A percentile compares a stretch with the other conserved stretches of the same genome.
Evolutionary conservation across 1,140 invertebrate species (phyloP).

Genomic region (Chrysopa pallens): DNA sequence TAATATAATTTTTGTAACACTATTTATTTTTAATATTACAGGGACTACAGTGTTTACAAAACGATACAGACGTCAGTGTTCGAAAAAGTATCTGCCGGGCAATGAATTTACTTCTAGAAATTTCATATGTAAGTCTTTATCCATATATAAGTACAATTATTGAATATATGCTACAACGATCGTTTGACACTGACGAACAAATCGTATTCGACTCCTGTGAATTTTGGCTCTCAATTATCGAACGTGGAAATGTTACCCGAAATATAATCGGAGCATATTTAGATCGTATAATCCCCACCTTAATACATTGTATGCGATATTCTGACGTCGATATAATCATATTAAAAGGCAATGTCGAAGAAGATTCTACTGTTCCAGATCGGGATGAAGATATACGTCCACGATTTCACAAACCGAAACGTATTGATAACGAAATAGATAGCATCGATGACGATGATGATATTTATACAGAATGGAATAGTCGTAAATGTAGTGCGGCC

Average conservation of each 20-base stretch:
- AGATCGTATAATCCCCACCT: constrained; percentile 67
- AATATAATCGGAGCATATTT: constrained; percentile 78
- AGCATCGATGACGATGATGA: constrained; percentile 79
- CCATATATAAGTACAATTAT: constrained; percentile 94
- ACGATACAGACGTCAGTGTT: constrained; percentile 74
- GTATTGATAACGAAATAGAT: constrained; percentile 24
- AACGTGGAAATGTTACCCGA: constrained; percentile 82
- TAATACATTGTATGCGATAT: constrained; percentile 95
- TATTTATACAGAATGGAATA: constrained; percentile 90
- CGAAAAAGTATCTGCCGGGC: constrained; percentile 92
- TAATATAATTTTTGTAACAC: not conserved
- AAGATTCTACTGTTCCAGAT: constrained; percentile 94
- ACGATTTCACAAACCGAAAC: constrained; percentile 85
- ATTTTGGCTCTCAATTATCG: constrained; percentile 95
- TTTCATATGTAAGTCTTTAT: constrained; percentile 83
- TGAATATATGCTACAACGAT: constrained; percentile 94
- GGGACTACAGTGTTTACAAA: constrained; percentile 11
- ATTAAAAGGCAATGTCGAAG: constrained; percentile 64
- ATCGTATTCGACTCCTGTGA: constrained; percentile 97
- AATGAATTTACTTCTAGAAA: constrained; percentile 91
- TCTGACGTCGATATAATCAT: constrained; percentile 95
- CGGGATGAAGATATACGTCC: constrained; percentile 94
- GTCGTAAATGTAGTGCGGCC: constrained; percentile 95
- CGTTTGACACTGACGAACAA: constrained; percentile 83
- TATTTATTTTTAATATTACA: not conserved